Percentiles rank a stretch among this genome's conserved stretches.
These are phyloP conservation scores for Ctenoplectra terminalis DNA, from an alignment of 1,140 invertebrate genomes.

Conservation along the genomic window DNA sequence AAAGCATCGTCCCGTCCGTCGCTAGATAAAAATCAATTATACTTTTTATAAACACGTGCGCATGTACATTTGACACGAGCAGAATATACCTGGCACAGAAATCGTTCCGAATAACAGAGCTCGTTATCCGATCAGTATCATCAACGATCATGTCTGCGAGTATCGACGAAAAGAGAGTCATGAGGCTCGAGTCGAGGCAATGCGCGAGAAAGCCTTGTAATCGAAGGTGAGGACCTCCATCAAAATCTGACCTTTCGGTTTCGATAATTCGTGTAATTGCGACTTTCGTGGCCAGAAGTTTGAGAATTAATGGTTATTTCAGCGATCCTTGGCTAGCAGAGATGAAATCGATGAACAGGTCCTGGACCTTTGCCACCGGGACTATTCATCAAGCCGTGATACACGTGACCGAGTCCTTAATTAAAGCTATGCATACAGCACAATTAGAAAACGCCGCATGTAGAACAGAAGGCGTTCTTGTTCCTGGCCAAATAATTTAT, in stretches of 20 bases:
- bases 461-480: slow-evolving; percentile 6
- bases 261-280: slow-evolving; percentile 66
- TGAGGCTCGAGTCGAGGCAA: neutral
- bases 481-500: slow-evolving; percentile 21
- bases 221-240: slow-evolving; percentile 36
- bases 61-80: too few species aligned
- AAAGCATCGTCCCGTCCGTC: neutral
- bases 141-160: neutral
- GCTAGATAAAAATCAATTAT: neutral
- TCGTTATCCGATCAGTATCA: neutral
- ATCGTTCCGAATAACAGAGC: neutral
- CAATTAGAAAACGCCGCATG: slow-evolving; percentile 65
- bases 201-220: slow-evolving; percentile 21
- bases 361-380: slow-evolving; percentile 70
- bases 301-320: slow-evolving; percentile 65
- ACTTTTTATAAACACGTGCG: too few species aligned
- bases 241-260: slow-evolving; percentile 29
- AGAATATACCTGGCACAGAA: neutral
- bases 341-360: slow-evolving; percentile 70
- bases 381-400: slow-evolving; percentile 67
- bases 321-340: slow-evolving; percentile 61
- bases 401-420: slow-evolving; percentile 67
- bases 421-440: slow-evolving; percentile 70
- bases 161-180: neutral
- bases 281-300: slow-evolving; percentile 48